Conservation (phyloP, 2,888 invertebrate genomes). For the Argyra leucocephala region DNA sequence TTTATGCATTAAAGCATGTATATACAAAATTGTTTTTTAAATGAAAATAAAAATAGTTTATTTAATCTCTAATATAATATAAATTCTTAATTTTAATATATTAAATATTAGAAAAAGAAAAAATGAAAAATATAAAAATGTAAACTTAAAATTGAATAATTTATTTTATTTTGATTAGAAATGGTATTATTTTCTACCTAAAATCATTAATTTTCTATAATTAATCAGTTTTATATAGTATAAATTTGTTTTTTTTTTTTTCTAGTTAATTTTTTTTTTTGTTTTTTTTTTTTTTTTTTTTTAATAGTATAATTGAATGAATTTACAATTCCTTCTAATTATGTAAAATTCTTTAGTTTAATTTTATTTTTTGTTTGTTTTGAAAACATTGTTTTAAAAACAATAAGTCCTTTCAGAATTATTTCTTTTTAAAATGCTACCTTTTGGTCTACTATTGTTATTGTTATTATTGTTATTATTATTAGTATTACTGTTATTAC, state of each 20-base stretch:
- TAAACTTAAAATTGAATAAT: too few relatives aligned
- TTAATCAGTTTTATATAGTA: background rate
- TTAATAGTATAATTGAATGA: background rate
- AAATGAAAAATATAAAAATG: background rate
- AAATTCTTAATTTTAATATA: too few relatives aligned
- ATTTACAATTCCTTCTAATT: background rate
- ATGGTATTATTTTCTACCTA: background rate
- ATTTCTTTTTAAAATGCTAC: conserved; percentile 15
- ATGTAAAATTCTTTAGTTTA: background rate
- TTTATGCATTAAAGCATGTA: too few relatives aligned
- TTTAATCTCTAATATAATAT: too few relatives aligned
- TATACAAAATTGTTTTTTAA: too few relatives aligned
- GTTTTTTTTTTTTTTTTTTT: background rate
- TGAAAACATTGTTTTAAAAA: conserved; percentile 20
- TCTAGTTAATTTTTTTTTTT: background rate
- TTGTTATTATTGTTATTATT: background rate
- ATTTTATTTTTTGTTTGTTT: background rate
- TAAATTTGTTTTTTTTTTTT: background rate
- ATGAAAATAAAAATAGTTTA: too few relatives aligned
- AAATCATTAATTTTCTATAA: background rate
- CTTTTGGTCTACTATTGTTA: conserved; percentile 5
- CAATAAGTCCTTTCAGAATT: conserved; percentile 26
- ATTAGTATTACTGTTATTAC: background rate
- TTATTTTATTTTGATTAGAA: too few relatives aligned
- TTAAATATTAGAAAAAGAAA: background rate